Percentiles rank a stretch among this genome's conserved stretches.
These are phyloP conservation scores for Pseudorasbora parva DNA, from an alignment of 2,113 vertebrate genomes.

Conservation along the genomic window DNA sequence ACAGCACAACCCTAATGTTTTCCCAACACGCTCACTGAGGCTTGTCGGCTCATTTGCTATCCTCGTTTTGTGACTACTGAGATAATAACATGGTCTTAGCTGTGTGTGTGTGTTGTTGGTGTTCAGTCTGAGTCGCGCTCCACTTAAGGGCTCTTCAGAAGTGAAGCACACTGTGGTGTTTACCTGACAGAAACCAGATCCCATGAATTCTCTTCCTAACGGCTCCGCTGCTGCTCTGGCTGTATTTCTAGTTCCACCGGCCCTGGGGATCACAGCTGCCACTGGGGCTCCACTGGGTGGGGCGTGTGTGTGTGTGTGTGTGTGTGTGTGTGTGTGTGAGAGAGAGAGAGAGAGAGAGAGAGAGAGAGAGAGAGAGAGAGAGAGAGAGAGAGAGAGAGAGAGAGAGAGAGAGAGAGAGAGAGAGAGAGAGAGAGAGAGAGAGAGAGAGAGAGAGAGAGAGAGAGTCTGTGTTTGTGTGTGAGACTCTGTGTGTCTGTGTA, in stretches of 20 bases:
- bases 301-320: conserved; percentile 21
- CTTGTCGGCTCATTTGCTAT: conserved; percentile 19
- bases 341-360: too few species aligned
- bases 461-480: too few species aligned
- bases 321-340: conserved; percentile 24
- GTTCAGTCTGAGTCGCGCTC: not conserved
- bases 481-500: too few species aligned
- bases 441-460: too few species aligned
- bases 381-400: too few species aligned
- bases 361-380: too few species aligned
- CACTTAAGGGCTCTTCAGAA: conserved; percentile 30
- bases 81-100: conserved; percentile 9
- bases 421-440: too few species aligned
- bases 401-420: too few species aligned
- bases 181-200: conserved; percentile 44
- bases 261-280: conserved; percentile 24
- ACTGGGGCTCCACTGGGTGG: conserved; percentile 26
- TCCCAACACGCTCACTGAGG: conserved; percentile 19
- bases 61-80: conserved; percentile 32
- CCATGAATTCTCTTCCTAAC: conserved; percentile 31
- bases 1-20: conserved; percentile 37
- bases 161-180: conserved; percentile 18
- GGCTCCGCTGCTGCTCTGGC: conserved; percentile 16
- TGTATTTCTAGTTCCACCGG: conserved; percentile 44
- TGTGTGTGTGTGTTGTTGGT: not conserved